phyloP scores from a whole-genome alignment of 2,797 vertebrate species.

The Lemur catta region DNA sequence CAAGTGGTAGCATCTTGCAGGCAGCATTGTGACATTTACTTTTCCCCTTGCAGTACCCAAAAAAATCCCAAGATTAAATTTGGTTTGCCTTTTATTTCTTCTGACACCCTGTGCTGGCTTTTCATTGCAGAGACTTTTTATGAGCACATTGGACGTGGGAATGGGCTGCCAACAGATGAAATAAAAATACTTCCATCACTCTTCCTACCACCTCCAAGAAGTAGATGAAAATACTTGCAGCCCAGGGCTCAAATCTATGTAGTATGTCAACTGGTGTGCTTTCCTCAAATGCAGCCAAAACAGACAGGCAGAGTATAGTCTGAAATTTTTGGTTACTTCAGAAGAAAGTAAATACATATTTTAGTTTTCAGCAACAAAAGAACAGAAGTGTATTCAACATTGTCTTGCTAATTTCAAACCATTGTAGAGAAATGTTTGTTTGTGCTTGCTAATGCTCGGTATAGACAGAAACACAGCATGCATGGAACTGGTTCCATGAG shows the following conservation, averaged over 20 bases:
- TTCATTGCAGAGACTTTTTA: conserved; percentile 50
- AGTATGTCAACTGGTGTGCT: conserved; percentile 5
- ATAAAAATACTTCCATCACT: conserved; percentile 61
- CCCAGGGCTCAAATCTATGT: neutral
- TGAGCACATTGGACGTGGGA: conserved; percentile 40
- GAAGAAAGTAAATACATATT: conserved; percentile 59
- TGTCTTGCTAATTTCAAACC: conserved; percentile 61
- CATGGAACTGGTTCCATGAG: conserved; percentile 33
- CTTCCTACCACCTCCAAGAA: conserved; percentile 33
- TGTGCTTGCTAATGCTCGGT: conserved; percentile 46
- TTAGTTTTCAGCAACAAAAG: conserved; percentile 58
- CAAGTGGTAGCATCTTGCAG: conserved; percentile 65
- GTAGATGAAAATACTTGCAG: conserved; percentile 36
- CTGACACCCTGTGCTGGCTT: conserved; percentile 56
- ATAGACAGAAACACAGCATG: conserved; percentile 66
- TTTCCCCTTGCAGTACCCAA: conserved; percentile 56
- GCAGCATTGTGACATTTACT: conserved; percentile 62
- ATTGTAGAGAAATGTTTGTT: conserved; percentile 58
- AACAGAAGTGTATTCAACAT: conserved; percentile 52
- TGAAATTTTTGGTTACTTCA: conserved; percentile 38
- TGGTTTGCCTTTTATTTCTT: conserved; percentile 71
- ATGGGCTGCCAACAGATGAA: conserved; percentile 59
- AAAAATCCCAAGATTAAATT: conserved; percentile 64
- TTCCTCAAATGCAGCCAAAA: conserved; percentile 36
- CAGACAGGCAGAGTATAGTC: neutral